A percentile compares a stretch with the other conserved stretches of the same genome.
These are phyloP conservation scores for Mohoua ochrocephala DNA, from an alignment of 2,113 vertebrate genomes.

Conservation along the genomic window DNA sequence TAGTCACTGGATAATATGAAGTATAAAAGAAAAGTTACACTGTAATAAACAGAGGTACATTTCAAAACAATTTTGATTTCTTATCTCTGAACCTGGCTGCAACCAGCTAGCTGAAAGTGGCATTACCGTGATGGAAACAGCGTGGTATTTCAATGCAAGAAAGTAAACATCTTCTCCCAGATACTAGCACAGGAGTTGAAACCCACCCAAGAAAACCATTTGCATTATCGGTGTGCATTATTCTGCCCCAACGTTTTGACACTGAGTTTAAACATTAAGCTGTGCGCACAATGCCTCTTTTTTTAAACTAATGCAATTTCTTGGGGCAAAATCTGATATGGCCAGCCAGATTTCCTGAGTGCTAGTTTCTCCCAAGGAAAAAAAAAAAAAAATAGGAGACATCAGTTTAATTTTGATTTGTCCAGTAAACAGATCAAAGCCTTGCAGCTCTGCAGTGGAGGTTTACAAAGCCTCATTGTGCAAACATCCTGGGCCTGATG, in stretches of 20 bases:
- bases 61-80: slow-evolving; percentile 3
- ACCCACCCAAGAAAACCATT: slow-evolving; percentile 22
- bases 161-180: not conserved
- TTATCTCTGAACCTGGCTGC: not conserved
- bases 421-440: slow-evolving; percentile 19
- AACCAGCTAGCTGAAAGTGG: not conserved
- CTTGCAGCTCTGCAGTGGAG: not conserved
- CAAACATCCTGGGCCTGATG: not conserved
- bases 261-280: slow-evolving; percentile 14
- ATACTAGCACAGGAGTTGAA: not conserved
- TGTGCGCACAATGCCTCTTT: not conserved
- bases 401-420: not conserved
- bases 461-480: not conserved
- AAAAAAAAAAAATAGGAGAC: not conserved
- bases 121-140: not conserved
- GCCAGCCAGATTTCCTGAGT: not conserved
- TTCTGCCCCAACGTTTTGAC: not conserved
- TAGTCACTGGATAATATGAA: not conserved
- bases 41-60: not conserved
- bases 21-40: not conserved
- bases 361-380: not conserved
- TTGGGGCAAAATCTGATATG: not conserved
- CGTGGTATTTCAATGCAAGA: not conserved
- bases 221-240: not conserved
- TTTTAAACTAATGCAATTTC: not conserved